phyloP scores from a whole-genome alignment of 2,797 vertebrate species.

The Cyprinodon diabolis region DNA sequence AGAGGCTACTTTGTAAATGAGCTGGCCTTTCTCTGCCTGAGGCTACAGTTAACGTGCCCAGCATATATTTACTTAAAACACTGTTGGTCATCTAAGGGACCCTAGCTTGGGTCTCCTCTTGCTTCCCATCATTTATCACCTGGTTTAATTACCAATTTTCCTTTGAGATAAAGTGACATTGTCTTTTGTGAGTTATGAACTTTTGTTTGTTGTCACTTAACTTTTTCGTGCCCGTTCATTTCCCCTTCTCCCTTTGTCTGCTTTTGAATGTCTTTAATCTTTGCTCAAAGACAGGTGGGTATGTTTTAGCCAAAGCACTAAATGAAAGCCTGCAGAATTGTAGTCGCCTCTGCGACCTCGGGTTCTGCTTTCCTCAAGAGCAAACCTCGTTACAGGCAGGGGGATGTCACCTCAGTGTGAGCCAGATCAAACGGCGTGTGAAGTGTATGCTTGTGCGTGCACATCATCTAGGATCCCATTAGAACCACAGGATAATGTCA shows the following conservation, averaged over 20 bases:
- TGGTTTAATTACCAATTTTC: slow-evolving; percentile 69
- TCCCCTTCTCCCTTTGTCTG: slow-evolving; percentile 34
- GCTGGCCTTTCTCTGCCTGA: slow-evolving; percentile 48
- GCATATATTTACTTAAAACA: slow-evolving; percentile 40
- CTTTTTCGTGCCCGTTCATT: slow-evolving; percentile 22
- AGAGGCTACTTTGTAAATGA: slow-evolving; percentile 19
- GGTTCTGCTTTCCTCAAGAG: slow-evolving; percentile 69
- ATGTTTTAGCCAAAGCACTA: slow-evolving; percentile 52
- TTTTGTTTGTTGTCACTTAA: slow-evolving; percentile 55
- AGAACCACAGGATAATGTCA: slow-evolving; percentile 67
- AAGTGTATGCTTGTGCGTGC: slow-evolving; percentile 23
- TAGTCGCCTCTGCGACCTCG: slow-evolving; percentile 69
- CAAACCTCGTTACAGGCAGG: slow-evolving; percentile 64
- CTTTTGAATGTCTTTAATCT: slow-evolving; percentile 75
- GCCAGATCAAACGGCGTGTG: slow-evolving; percentile 66
- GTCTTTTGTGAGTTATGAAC: slow-evolving; percentile 64
- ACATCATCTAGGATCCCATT: slow-evolving; percentile 56
- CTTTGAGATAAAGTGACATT: slow-evolving; percentile 65
- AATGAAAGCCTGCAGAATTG: slow-evolving; percentile 70
- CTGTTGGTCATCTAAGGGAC: slow-evolving; percentile 34
- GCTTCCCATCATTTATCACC: slow-evolving; percentile 34
- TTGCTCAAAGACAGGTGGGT: slow-evolving; percentile 69
- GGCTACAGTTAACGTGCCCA: slow-evolving; percentile 42
- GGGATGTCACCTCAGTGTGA: slow-evolving; percentile 61
- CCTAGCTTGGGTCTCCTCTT: slow-evolving; percentile 20